phyloP scores from a whole-genome alignment of 2,797 vertebrate species.

The Bovichtus variegatus region DNA sequence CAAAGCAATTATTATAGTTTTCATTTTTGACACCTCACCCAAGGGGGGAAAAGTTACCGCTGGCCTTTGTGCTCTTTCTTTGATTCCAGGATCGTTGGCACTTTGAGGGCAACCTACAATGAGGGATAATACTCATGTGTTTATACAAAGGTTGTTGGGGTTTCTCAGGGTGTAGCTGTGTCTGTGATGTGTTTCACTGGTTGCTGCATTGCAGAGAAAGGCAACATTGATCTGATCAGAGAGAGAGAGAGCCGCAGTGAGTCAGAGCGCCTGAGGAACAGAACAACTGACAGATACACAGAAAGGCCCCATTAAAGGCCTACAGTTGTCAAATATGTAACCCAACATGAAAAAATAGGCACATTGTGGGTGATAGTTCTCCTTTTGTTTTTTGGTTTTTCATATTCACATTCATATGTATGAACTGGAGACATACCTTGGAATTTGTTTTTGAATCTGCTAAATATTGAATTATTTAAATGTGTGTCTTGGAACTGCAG shows the following conservation, averaged over 20 bases:
- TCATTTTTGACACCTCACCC: constrained; percentile 26
- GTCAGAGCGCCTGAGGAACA: constrained; percentile 65
- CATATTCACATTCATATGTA: background rate
- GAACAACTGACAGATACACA: constrained; percentile 62
- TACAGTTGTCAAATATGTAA: constrained; percentile 51
- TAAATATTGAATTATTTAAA: background rate
- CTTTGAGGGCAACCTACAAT: constrained; percentile 64
- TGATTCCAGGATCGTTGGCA: constrained; percentile 63
- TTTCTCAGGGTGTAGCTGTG: constrained; percentile 63
- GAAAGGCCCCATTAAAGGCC: constrained; percentile 65
- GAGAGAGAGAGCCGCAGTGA: constrained; percentile 60
- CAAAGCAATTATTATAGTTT: constrained; percentile 44
- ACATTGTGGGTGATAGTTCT: constrained; percentile 38
- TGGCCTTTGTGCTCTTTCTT: constrained; percentile 53
- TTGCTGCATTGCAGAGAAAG: constrained; percentile 80
- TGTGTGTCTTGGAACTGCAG: background rate
- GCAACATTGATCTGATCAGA: constrained; percentile 83
- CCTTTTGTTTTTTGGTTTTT: constrained; percentile 26
- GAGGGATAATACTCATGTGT: constrained; percentile 54
- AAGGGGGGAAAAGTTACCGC: constrained; percentile 32
- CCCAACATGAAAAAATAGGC: constrained; percentile 38
- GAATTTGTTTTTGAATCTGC: background rate
- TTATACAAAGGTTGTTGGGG: constrained; percentile 53
- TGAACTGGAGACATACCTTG: background rate
- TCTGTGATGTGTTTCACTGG: constrained; percentile 73